Percentiles rank a stretch among this genome's conserved stretches.
Evolutionary conservation across 2,797 vertebrate species (phyloP).

Genomic region (Meriones psammophilus): DNA sequence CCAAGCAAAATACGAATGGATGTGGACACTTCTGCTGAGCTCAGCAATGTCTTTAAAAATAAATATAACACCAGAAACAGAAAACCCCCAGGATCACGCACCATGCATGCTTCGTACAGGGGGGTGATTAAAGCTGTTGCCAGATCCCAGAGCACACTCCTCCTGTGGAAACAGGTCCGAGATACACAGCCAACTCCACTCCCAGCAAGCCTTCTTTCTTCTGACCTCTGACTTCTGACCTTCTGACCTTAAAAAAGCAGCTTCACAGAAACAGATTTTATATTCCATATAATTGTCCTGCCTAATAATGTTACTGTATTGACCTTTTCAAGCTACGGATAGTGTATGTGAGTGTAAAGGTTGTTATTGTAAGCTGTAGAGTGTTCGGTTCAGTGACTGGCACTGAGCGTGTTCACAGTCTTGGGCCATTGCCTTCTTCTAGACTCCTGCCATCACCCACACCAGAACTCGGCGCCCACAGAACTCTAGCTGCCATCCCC

Average conservation of each 20-base stretch:
- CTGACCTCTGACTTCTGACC: not conserved
- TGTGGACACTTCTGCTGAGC: slow-evolving; percentile 42
- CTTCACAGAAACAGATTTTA: not conserved
- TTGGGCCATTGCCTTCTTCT: not conserved
- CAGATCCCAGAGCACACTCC: not conserved
- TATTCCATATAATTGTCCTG: not conserved
- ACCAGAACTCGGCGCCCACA: not conserved
- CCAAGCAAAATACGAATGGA: slow-evolving; percentile 71
- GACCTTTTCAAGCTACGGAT: not conserved
- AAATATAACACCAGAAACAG: slow-evolving; percentile 49
- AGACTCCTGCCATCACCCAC: not conserved
- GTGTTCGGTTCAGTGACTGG: not conserved
- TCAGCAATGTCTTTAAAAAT: slow-evolving; percentile 67
- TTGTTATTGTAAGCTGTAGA: not conserved
- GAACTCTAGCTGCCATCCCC: not conserved
- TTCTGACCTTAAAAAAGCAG: not conserved
- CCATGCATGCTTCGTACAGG: not conserved
- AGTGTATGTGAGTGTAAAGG: not conserved
- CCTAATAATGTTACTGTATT: not conserved
- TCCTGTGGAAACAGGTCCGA: not conserved
- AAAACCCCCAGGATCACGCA: not conserved
- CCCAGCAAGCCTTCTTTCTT: not conserved
- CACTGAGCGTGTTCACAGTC: not conserved
- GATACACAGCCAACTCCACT: not conserved
- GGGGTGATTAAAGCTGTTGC: not conserved